Evolutionary conservation across 2,113 vertebrate genomes (phyloP), one percentile per base, ranked within the genome.

Genomic region (Acanthisitta chloris): DNA sequence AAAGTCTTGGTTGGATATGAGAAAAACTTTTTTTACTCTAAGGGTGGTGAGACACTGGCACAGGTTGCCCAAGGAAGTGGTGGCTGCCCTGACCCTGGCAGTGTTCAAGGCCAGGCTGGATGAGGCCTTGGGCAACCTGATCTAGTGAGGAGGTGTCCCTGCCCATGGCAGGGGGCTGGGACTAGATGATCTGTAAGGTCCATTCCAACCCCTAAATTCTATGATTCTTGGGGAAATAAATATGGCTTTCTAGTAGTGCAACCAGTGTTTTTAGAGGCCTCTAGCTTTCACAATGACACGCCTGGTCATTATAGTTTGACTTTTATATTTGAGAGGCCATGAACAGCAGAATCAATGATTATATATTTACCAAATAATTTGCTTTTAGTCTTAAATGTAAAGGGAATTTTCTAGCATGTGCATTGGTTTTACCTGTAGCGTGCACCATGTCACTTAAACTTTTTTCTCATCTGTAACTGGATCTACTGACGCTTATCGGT

Each of bases 381-480:
- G 42, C 29, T 90, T 86, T 83, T 48, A 77, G 40, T 31, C 40
- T 61, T 69, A 80, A 83, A 85, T 65, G 67, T 43, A 84, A 88
- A 54, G 26, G 46, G 20, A 73, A 34, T 46, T 59, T 92, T 90
- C 45, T 72, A 52, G 34, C 20, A 6, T n/a, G 36, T 80, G 46
- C 26, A 54, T 36, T 77, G 74, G 6, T 15, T 89, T 89, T 91
- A n/a, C 42, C 49, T 92, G 36, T 65, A 18, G 10, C 6, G 23
- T 77, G 59, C 31, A 45, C 34, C 1, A 0, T 55, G 76, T 71
- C 70, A 55, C 79, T 93, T 92, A 62, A 84, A 86, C 59, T 52
- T 89, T 78, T 89, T 90, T 88, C 64, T 92, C 71, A 19, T 81
- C 88, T 90, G 64, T 86, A 80, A 66, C 81, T 86, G 67, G 46